Percentiles rank a stretch among this genome's conserved stretches.
Conservation (phyloP, 2,888 invertebrate species). For the Megalurothrips usitatus region DNA sequence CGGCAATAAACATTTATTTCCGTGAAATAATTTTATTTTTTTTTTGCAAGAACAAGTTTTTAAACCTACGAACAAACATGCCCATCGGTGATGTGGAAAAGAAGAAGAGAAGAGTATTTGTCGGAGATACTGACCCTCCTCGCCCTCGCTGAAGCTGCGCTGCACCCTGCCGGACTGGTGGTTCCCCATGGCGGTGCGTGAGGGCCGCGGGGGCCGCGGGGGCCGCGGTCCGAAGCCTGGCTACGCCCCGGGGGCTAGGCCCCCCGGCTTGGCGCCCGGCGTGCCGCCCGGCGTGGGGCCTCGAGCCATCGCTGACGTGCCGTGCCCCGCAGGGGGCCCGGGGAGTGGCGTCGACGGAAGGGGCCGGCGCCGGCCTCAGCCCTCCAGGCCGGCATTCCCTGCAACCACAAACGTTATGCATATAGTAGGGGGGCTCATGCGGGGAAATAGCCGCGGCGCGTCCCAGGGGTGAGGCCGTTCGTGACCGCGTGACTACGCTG, state of each 20-base stretch:
- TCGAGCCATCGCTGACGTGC: not conserved
- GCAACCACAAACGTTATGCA: not conserved
- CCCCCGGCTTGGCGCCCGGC: not conserved
- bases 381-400: not conserved
- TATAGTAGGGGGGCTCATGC: not conserved
- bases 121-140: not conserved
- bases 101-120: too few species aligned
- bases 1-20: too few species aligned
- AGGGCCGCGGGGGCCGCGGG: not conserved
- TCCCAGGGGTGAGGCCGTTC: not conserved
- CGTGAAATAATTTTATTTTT: too few species aligned
- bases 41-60: too few species aligned
- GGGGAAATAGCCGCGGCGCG: not conserved
- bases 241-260: not conserved
- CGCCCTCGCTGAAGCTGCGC: constrained; percentile 15
- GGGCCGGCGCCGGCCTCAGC: not conserved
- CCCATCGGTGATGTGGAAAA: too few species aligned
- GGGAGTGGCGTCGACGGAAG: not conserved
- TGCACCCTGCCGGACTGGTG: constrained; percentile 14
- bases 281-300: not conserved
- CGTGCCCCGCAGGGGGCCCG: not conserved
- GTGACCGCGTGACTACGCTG: not conserved
- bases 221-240: not conserved
- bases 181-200: not conserved
- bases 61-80: too few species aligned